Evolutionary conservation across 2,888 invertebrate species (phyloP), one percentile per base, ranked within the genome.

Genomic region (Philaethria dido): DNA sequence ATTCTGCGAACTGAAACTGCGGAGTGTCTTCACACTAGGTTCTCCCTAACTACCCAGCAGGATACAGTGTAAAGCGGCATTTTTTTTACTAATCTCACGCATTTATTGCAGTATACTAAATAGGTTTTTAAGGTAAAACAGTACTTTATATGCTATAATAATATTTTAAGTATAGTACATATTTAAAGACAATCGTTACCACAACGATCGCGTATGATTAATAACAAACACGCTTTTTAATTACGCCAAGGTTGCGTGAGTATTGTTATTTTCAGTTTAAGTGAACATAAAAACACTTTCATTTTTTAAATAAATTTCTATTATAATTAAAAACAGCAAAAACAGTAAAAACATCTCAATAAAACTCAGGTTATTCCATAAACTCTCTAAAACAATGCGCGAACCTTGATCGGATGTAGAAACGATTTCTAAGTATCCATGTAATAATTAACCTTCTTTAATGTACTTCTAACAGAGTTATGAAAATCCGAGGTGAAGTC

Each of bases 401-500:
- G 50, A 72, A 59, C 73, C 76, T 76, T 74, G 72, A 70, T 71
- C 62, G 66, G 60, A 72, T 74, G 72, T 71, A 73, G 76, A 75
- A 74, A 76, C 72, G 69, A 69, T 71, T 71, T 69, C 59, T 69
- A 72, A 52, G 69, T 70, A 47, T 62, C 64, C 67, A 69, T 67
- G 66, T 64, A 70, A 74, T 69, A 73, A 75, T 75, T 75, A 75
- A 76, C 75, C 73, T 73, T 76, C 69, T 72, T 71, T 71, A 70
- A 64, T 69, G 54, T 73, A n/a, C n/a, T n/a, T n/a, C n/a, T 70
- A 69, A 72, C 65, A 71, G 65, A 73, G 70, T 64, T 73, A 73
- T 71, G 71, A 76, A 73, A 71, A 72, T 69, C 63, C 74, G 74
- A 73, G 75, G 75, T 72, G 69, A 73, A 67, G 68, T 54, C 73